Evolutionary conservation across 1,140 invertebrate genomes (phyloP).

Genomic region (Plodia interpunctella): DNA sequence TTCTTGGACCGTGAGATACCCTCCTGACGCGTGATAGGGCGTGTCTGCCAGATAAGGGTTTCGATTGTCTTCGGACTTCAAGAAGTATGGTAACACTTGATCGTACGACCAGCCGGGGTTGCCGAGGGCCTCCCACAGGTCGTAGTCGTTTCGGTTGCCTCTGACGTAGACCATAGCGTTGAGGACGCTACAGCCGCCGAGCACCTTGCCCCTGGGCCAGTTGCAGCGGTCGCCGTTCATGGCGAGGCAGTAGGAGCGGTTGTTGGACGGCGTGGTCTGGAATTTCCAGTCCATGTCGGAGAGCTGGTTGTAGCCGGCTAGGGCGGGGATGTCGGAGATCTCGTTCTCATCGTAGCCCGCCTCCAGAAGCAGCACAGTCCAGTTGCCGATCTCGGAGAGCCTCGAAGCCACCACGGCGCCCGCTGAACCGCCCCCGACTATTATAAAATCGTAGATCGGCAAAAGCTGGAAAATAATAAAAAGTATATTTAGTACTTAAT

Average conservation of each 20-base stretch:
- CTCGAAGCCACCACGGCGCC: conserved; percentile 95
- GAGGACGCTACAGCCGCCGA: conserved; percentile 95
- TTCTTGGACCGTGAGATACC: conserved; percentile 91
- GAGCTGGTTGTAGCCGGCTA: conserved; percentile 87
- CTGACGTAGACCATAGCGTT: conserved; percentile 98
- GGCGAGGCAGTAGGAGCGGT: conserved; percentile 86
- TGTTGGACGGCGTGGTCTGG: conserved; percentile 88
- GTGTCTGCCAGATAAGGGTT: conserved; percentile 87
- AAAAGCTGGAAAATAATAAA: conserved; percentile 77
- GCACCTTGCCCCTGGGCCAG: conserved; percentile 91
- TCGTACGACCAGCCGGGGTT: conserved; percentile 95
- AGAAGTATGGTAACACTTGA: conserved; percentile 91
- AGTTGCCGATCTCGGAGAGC: conserved; percentile 87
- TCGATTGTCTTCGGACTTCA: conserved; percentile 92
- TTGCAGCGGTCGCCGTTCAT: conserved; percentile 91
- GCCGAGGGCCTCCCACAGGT: conserved; percentile 91
- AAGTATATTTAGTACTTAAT: conserved; percentile 7
- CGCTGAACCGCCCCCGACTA: conserved; percentile 94
- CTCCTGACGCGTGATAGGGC: conserved; percentile 86
- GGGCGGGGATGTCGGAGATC: conserved; percentile 86
- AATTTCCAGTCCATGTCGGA: conserved; percentile 95
- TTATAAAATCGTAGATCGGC: conserved; percentile 88
- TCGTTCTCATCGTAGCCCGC: conserved; percentile 90
- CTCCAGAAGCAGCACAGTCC: conserved; percentile 89
- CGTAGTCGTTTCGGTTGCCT: conserved; percentile 94